These are phyloP conservation scores for Hybos culiciformis DNA, from an alignment of 2,888 invertebrate species.

Conservation along the genomic window DNA sequence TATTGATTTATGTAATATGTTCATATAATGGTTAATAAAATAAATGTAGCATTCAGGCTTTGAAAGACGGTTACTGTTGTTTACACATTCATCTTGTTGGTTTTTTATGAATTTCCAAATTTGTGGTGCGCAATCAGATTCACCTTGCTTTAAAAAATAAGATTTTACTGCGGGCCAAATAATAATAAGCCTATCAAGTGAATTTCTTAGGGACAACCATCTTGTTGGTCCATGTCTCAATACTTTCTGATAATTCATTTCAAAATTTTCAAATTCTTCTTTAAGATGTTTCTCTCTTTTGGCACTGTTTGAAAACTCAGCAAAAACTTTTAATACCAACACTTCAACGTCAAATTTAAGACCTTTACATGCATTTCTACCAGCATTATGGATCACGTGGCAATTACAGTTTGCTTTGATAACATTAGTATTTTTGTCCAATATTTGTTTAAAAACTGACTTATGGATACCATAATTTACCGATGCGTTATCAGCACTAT, in stretches of 20 bases:
- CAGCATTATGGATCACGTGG: conserved; percentile 2
- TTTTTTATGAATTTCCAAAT: neutral
- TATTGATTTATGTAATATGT: neutral
- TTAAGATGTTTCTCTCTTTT: neutral
- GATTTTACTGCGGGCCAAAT: neutral
- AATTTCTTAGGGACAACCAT: neutral
- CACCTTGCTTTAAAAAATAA: neutral
- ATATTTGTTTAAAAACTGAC: conserved; percentile 2
- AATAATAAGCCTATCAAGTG: neutral
- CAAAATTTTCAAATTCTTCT: neutral
- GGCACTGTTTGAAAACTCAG: neutral
- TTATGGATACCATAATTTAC: conserved; percentile 6
- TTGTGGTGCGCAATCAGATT: neutral
- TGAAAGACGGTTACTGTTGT: neutral
- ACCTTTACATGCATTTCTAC: conserved; percentile 1
- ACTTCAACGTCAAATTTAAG: neutral
- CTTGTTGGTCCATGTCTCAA: neutral
- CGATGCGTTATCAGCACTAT: conserved; percentile 2
- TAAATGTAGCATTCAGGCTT: neutral
- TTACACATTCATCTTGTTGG: neutral
- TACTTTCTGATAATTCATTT: neutral
- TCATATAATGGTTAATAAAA: neutral
- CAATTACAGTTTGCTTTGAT: conserved; percentile 4
- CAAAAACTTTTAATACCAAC: neutral
- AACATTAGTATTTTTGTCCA: conserved; percentile 2